Conservation (phyloP, 2,888 invertebrate genomes). For the Sclerodermus sp. region DNA sequence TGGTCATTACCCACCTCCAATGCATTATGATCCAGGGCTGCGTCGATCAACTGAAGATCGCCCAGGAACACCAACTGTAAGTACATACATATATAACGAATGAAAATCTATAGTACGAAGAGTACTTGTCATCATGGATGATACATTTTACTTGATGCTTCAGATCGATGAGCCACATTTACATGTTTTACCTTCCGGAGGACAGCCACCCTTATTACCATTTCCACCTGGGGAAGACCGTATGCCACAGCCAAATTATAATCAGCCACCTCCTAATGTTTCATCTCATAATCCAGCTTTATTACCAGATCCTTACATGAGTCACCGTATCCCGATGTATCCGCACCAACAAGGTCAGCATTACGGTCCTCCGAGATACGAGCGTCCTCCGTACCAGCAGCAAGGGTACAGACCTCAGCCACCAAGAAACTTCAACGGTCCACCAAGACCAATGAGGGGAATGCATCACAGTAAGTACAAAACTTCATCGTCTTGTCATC, state of each 20-base stretch:
- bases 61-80: conserved; percentile 71
- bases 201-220: conserved; percentile 47
- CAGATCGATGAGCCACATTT: conserved; percentile 54
- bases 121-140: too few relatives aligned
- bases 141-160: conserved; percentile 3
- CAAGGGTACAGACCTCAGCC: conserved; percentile 49
- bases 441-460: conserved; percentile 52
- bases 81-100: not conserved
- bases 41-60: conserved; percentile 63
- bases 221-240: conserved; percentile 55
- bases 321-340: conserved; percentile 51
- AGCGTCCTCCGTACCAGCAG: conserved; percentile 51
- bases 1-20: conserved; percentile 44
- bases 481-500: too few relatives aligned
- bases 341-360: conserved; percentile 47
- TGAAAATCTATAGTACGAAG: not conserved
- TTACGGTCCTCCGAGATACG: conserved; percentile 44
- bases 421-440: conserved; percentile 53
- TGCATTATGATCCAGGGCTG: conserved; percentile 53
- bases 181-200: conserved; percentile 39
- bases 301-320: conserved; percentile 52
- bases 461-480: conserved; percentile 49
- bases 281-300: conserved; percentile 47
- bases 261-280: conserved; percentile 44
- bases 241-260: conserved; percentile 43